phyloP scores from a whole-genome alignment of 2,797 vertebrate genomes.

The Borostomias antarcticus region DNA sequence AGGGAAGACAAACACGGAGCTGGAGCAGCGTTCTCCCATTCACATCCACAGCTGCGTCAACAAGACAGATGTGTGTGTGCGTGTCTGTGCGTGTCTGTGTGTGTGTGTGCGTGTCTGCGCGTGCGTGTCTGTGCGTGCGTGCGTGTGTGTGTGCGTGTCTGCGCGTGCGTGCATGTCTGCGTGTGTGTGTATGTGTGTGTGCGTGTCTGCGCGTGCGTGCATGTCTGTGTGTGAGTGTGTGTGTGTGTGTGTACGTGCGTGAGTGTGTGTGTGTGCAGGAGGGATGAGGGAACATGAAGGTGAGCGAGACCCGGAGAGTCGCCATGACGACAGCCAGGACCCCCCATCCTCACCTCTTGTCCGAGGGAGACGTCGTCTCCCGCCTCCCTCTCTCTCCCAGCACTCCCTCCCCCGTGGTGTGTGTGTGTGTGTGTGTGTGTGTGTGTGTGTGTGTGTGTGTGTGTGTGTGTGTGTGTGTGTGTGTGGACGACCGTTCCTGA shows the following conservation, averaged over 20 bases:
- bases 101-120: conserved; percentile 16
- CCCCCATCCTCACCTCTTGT: not conserved
- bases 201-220: not conserved
- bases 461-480: not conserved
- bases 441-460: not conserved
- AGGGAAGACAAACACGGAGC: conserved; percentile 69
- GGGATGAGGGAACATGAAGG: not conserved
- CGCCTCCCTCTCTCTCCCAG: not conserved
- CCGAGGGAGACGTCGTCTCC: conserved; percentile 27
- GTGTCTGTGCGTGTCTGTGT: conserved; percentile 48
- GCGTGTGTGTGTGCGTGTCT: conserved; percentile 20
- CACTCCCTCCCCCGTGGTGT: conserved; percentile 21
- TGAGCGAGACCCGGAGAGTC: not conserved
- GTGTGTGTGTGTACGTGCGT: conserved; percentile 8
- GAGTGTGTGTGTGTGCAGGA: conserved; percentile 9
- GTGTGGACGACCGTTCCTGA: too few species aligned
- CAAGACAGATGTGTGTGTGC: conserved; percentile 69
- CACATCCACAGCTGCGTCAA: conserved; percentile 83
- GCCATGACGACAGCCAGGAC: conserved; percentile 39
- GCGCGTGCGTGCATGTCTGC: conserved; percentile 7
- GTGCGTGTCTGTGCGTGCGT: conserved; percentile 20
- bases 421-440: conserved; percentile 3
- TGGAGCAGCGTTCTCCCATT: conserved; percentile 72
- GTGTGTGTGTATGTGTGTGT: not conserved
- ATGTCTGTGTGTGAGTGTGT: not conserved